These are phyloP conservation scores for Poeciliopsis gracilis DNA, from an alignment of 2,797 vertebrate genomes.

Conservation along the genomic window DNA sequence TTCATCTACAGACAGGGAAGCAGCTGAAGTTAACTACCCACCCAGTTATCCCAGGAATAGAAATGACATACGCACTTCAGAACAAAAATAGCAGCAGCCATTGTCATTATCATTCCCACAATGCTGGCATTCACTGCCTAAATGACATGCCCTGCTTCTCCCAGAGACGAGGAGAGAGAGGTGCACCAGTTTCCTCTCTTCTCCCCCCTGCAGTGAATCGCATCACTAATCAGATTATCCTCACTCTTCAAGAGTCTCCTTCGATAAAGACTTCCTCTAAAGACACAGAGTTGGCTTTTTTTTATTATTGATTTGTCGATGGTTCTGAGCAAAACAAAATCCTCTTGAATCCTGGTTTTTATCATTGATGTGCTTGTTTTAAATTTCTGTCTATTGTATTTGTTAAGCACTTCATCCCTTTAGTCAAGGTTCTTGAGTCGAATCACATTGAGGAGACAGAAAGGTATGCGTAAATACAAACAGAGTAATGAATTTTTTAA, in stretches of 20 bases:
- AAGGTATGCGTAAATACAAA: background rate
- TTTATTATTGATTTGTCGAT: constrained; percentile 18
- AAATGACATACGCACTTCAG: constrained; percentile 22
- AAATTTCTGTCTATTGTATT: constrained; percentile 8
- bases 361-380: background rate
- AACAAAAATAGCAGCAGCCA: constrained; percentile 11
- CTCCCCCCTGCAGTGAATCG: constrained; percentile 43
- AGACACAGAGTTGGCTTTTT: constrained; percentile 11
- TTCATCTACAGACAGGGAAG: constrained; percentile 20
- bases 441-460: background rate
- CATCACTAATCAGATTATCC: constrained; percentile 69
- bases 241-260: constrained; percentile 38
- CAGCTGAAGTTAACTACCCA: constrained; percentile 16
- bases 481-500: background rate
- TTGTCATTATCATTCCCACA: constrained; percentile 26
- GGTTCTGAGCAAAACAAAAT: constrained; percentile 10
- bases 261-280: constrained; percentile 25
- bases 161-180: constrained; percentile 38
- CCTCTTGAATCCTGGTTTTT: constrained; percentile 19
- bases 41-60: constrained; percentile 29
- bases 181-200: constrained; percentile 37
- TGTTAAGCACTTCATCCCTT: constrained; percentile 9
- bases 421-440: constrained; percentile 6
- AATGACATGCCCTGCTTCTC: constrained; percentile 33
- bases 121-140: constrained; percentile 30